Conservation (phyloP, 2,113 vertebrate species). For the Lota lota region DNA sequence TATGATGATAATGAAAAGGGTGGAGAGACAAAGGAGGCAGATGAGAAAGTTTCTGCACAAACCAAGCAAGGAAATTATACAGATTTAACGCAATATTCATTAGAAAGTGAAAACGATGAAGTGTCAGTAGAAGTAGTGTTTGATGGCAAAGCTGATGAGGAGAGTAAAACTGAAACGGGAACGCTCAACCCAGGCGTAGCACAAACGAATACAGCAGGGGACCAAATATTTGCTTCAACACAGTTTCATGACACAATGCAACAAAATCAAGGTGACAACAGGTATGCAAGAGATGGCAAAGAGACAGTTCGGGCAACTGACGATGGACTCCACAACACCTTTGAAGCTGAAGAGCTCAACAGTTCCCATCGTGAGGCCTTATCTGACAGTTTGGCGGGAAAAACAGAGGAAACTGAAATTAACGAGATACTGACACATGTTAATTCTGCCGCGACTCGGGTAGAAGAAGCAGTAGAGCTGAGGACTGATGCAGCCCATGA, state of each 20-base stretch:
- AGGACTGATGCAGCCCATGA: background rate
- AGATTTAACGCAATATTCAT: background rate
- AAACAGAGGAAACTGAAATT: background rate
- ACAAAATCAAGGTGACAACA: background rate
- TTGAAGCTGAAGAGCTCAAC: too few species aligned
- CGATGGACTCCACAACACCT: background rate
- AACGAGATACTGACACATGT: background rate
- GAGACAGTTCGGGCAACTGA: background rate
- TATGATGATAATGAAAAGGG: background rate
- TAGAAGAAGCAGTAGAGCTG: background rate
- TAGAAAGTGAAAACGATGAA: background rate
- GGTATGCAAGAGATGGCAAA: background rate
- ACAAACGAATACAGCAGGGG: background rate
- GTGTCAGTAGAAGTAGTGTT: background rate
- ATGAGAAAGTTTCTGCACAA: constrained; percentile 7
- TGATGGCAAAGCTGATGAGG: background rate
- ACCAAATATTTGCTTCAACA: background rate
- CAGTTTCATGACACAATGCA: background rate
- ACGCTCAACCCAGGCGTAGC: background rate
- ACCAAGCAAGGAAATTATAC: background rate
- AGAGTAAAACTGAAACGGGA: background rate
- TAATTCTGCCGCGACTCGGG: background rate
- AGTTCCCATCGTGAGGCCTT: too few species aligned
- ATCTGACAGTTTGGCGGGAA: background rate
- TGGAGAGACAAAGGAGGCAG: background rate